A percentile compares a stretch with the other conserved stretches of the same genome.
phyloP scores from a whole-genome alignment of 2,797 vertebrate species.

The Pseudochirops corinnae region DNA sequence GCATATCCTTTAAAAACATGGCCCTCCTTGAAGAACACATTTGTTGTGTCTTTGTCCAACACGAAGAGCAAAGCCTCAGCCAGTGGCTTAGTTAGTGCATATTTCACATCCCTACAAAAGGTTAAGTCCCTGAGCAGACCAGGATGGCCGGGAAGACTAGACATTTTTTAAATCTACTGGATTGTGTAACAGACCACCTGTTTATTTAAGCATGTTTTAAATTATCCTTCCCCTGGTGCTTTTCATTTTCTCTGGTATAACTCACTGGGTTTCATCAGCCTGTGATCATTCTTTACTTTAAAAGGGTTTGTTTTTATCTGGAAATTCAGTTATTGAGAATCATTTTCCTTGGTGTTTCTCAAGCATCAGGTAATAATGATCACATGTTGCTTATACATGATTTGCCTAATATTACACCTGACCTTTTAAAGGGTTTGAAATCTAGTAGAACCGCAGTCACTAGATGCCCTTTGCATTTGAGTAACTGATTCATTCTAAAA shows the following conservation, averaged over 20 bases:
- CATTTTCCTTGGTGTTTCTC: conserved; percentile 61
- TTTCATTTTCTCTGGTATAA: conserved; percentile 43
- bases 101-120: conserved; percentile 25
- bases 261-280: conserved; percentile 69
- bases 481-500: conserved; percentile 67
- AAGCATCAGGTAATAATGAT: not conserved
- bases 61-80: conserved; percentile 37
- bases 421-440: conserved; percentile 44
- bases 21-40: conserved; percentile 41
- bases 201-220: conserved; percentile 45
- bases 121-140: conserved; percentile 10
- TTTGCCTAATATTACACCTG: conserved; percentile 46
- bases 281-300: conserved; percentile 62
- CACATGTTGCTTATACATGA: conserved; percentile 51
- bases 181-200: conserved; percentile 25
- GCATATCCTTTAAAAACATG: conserved; percentile 39
- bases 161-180: conserved; percentile 56
- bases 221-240: conserved; percentile 42
- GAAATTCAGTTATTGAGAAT: conserved; percentile 64
- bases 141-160: conserved; percentile 16
- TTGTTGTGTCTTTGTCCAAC: conserved; percentile 40
- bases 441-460: conserved; percentile 56
- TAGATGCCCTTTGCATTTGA: conserved; percentile 49
- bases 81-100: not conserved
- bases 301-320: conserved; percentile 56